phyloP scores from a whole-genome alignment of 2,113 vertebrate genomes.

The Passer domesticus region DNA sequence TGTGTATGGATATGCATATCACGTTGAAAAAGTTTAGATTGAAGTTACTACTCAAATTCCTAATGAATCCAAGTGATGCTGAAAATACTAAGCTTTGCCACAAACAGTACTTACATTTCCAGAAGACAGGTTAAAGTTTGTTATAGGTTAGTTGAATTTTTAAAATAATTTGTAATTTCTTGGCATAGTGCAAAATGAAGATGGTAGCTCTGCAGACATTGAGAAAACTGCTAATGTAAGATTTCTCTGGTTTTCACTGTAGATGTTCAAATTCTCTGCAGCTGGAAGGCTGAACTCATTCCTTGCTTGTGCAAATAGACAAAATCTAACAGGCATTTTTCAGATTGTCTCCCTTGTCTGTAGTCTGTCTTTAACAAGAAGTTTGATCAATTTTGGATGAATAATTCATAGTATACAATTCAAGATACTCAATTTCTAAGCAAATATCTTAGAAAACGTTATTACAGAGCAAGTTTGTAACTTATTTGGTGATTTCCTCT shows the following conservation, averaged over 20 bases:
- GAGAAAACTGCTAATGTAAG: background rate
- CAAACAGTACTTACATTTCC: background rate
- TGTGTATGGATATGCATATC: background rate
- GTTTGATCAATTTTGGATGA: background rate
- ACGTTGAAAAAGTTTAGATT: background rate
- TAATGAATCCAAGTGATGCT: background rate
- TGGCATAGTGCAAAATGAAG: background rate
- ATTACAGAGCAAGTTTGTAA: background rate
- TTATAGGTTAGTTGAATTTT: background rate
- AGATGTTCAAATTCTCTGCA: background rate
- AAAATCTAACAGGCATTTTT: background rate
- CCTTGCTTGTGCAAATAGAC: background rate
- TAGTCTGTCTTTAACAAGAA: background rate
- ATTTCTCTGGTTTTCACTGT: background rate
- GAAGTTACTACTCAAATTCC: background rate
- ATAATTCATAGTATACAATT: background rate
- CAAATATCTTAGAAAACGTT: background rate
- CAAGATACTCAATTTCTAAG: background rate
- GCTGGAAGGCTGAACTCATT: background rate
- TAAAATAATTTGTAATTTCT: background rate
- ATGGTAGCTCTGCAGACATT: background rate
- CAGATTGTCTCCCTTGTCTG: background rate
- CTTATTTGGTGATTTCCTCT: background rate
- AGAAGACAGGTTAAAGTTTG: background rate
- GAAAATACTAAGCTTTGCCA: background rate